Conservation (phyloP, 2,797 vertebrate genomes). For the Falco rusticolus region DNA sequence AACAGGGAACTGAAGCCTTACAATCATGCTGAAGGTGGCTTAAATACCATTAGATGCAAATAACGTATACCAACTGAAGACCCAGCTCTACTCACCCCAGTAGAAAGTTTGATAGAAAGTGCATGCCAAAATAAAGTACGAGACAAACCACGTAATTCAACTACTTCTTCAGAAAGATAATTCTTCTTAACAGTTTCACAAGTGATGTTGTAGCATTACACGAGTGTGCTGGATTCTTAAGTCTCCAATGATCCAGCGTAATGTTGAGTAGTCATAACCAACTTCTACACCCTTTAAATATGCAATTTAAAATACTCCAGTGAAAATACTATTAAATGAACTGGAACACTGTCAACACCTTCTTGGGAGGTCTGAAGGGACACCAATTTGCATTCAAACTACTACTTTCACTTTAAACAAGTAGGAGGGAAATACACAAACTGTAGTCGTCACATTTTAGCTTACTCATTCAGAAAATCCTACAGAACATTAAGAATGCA, state of each 20-base stretch:
- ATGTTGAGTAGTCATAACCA: neutral
- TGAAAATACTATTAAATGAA: conserved; percentile 1
- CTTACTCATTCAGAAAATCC: neutral
- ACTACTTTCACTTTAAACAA: neutral
- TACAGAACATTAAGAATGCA: neutral
- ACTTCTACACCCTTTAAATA: neutral
- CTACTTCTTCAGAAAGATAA: conserved; percentile 22
- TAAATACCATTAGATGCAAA: neutral
- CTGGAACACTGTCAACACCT: neutral
- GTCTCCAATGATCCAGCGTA: neutral
- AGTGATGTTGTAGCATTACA: neutral
- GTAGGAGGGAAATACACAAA: neutral
- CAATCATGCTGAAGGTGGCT: neutral
- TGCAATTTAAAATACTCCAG: neutral
- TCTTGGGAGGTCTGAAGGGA: neutral
- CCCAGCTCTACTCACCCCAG: conserved; percentile 54
- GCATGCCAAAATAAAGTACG: neutral
- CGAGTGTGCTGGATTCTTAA: neutral
- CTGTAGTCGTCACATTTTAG: neutral
- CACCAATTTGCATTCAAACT: neutral
- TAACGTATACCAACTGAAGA: neutral
- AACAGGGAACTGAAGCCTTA: neutral
- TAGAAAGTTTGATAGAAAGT: neutral
- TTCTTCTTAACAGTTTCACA: conserved; percentile 31
- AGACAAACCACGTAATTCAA: conserved; percentile 27